Evolutionary conservation across 2,888 invertebrate species (phyloP).

Genomic region (Germaria angustata): DNA sequence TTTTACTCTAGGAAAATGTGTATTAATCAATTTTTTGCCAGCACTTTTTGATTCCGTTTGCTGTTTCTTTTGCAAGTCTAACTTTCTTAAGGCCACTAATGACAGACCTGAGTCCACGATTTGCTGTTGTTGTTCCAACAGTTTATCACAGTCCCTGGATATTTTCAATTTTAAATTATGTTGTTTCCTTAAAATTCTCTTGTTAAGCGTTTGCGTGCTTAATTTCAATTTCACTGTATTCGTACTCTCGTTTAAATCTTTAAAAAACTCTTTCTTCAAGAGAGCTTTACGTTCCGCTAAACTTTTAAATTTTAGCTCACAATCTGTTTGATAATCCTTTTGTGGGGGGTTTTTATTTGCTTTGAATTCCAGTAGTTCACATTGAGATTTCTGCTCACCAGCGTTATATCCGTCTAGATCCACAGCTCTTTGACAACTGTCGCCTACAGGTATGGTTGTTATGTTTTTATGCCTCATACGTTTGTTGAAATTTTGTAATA

Average conservation of each 20-base stretch:
- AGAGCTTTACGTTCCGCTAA: constrained; percentile 74
- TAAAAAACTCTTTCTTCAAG: constrained; percentile 73
- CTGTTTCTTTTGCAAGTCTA: constrained; percentile 62
- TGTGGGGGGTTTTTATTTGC: constrained; percentile 14
- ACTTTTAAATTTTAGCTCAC: constrained; percentile 33
- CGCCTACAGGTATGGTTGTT: constrained; percentile 44
- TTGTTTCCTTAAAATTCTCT: constrained; percentile 54
- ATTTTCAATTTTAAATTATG: constrained; percentile 63
- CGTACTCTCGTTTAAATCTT: constrained; percentile 63
- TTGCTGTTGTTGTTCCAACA: constrained; percentile 19
- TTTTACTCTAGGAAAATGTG: constrained; percentile 67
- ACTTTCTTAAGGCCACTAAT: constrained; percentile 66
- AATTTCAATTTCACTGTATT: constrained; percentile 30
- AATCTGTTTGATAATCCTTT: constrained; percentile 41
- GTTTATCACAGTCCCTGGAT: constrained; percentile 45
- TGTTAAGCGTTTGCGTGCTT: constrained; percentile 5
- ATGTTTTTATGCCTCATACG: constrained; percentile 61
- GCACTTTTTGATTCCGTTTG: constrained; percentile 16
- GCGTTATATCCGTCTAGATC: constrained; percentile 47
- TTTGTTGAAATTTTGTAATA: constrained; percentile 28
- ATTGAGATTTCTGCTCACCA: constrained; percentile 37
- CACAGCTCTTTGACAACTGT: constrained; percentile 61
- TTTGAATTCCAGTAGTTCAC: constrained; percentile 57
- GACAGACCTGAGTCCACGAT: constrained; percentile 39
- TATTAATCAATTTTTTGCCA: background rate